Evolutionary conservation across 1,140 invertebrate species (phyloP), one percentile per base, ranked within the genome.

Genomic region (Stratiolaelaps scimitus): DNA sequence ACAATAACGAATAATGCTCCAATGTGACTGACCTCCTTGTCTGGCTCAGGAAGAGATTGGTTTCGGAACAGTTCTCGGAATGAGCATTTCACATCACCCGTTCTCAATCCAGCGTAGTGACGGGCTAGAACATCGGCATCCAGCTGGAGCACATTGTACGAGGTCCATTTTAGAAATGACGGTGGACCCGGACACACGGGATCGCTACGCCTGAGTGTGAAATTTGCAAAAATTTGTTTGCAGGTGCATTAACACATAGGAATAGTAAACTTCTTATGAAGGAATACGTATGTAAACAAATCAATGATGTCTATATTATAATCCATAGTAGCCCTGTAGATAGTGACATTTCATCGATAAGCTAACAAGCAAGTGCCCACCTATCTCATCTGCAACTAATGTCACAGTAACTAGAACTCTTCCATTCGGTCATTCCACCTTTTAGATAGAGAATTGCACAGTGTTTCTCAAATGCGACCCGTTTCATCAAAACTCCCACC

Each of bases 131-230:
- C 34, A 4, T 15, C 23, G 4, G 4, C 23, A 34, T 60, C 53
- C 26, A 60, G 26, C 26, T 60, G 26, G 15, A 60, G 20, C 5
- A 60, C 26, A 34, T 60, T 60, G 10, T 60, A 60, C 15, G 53
- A 60, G 5, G 53, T 60, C 53, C 53, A 60, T 60, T 60, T 60
- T 26, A 60, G 53, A 60, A 60, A 60, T 15, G 53, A 60, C 5
- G 53, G 53, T 1, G 53, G 26, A 17, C 34, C 53, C 15, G 53
- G 17, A 34, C 53, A 60, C 15, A 26, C 17, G 17, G 53, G 53
- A 17, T 60, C 53, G 10, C 34, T 40, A 10, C 34, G 34, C 10
- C 34, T 40, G 34, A 40, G 34, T 10, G 10, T 48, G 47, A 45
- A 45, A 45, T 45, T 45, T 13, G 44, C 44, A 45, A 28, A 48